These are phyloP conservation scores for Phocoena sinus DNA, from an alignment of 2,113 vertebrate genomes.

Conservation along the genomic window DNA sequence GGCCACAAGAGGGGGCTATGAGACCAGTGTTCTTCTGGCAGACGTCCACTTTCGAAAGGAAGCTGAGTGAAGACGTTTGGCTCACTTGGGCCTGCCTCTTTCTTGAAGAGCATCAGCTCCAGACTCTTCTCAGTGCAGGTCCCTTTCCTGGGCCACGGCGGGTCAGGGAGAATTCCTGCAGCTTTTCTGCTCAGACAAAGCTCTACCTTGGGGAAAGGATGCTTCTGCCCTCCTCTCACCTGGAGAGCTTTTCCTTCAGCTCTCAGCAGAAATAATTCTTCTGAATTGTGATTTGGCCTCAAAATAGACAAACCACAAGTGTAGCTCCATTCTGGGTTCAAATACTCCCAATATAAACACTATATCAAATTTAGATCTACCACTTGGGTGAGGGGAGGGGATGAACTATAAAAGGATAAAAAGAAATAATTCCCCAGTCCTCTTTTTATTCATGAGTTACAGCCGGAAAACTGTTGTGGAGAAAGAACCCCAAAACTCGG, in stretches of 20 bases:
- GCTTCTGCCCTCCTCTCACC: not conserved
- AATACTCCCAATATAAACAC: not conserved
- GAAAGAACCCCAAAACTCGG: not conserved
- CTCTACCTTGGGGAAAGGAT: not conserved
- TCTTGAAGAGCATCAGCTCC: not conserved
- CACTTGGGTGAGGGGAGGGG: not conserved
- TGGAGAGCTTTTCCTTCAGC: not conserved
- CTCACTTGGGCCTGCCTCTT: not conserved
- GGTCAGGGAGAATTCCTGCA: not conserved
- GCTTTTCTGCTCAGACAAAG: not conserved
- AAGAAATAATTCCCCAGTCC: not conserved
- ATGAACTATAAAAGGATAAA: not conserved
- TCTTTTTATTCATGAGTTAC: not conserved
- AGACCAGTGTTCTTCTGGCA: not conserved
- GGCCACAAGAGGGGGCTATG: conserved; percentile 28
- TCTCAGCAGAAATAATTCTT: not conserved
- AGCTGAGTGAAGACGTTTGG: not conserved
- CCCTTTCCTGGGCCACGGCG: not conserved
- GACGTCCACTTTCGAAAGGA: not conserved
- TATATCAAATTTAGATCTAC: not conserved
- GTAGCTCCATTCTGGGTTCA: not conserved
- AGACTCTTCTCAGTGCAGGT: not conserved
- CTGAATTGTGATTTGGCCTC: not conserved
- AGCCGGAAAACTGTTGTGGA: not conserved
- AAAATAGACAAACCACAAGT: not conserved